A percentile compares a stretch with the other conserved stretches of the same genome.
Evolutionary conservation across 2,113 vertebrate species (phyloP).

Genomic region (Nasalis larvatus): DNA sequence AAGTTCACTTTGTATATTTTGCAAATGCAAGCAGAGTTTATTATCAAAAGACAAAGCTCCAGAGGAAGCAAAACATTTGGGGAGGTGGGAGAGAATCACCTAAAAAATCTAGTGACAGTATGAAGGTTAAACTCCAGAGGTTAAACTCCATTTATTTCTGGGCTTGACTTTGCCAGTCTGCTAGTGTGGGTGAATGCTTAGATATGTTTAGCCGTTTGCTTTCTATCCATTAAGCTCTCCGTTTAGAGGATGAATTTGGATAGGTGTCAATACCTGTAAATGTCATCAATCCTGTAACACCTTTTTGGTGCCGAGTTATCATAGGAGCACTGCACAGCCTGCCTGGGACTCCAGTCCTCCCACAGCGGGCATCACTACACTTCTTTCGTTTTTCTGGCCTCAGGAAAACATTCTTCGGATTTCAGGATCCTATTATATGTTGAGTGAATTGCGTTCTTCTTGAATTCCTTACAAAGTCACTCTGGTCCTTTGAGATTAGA

Average conservation of each 20-base stretch:
- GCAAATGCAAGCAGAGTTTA: slow-evolving; percentile 26
- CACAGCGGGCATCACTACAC: slow-evolving; percentile 22
- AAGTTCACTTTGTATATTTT: slow-evolving; percentile 63
- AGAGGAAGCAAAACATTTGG: not conserved
- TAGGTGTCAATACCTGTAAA: slow-evolving; percentile 73
- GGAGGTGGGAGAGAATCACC: not conserved
- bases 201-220: slow-evolving; percentile 65
- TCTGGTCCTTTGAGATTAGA: slow-evolving; percentile 79
- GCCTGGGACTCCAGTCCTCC: slow-evolving; percentile 38
- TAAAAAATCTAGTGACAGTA: not conserved
- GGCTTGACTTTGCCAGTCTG: slow-evolving; percentile 52
- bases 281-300: slow-evolving; percentile 70
- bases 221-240: slow-evolving; percentile 66
- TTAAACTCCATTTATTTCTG: slow-evolving; percentile 66
- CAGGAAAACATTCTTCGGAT: slow-evolving; percentile 63
- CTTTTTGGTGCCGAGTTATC: slow-evolving; percentile 56
- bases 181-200: slow-evolving; percentile 51
- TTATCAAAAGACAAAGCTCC: slow-evolving; percentile 49
- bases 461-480: slow-evolving; percentile 74
- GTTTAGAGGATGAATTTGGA: slow-evolving; percentile 68
- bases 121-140: slow-evolving; percentile 60
- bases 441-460: slow-evolving; percentile 73
- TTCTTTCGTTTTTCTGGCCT: slow-evolving; percentile 52
- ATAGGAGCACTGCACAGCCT: slow-evolving; percentile 20
- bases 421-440: slow-evolving; percentile 72